Base-by-base conservation (phyloP, 2,888 invertebrate genomes). In the Drosophila parthenogenetica region DNA sequence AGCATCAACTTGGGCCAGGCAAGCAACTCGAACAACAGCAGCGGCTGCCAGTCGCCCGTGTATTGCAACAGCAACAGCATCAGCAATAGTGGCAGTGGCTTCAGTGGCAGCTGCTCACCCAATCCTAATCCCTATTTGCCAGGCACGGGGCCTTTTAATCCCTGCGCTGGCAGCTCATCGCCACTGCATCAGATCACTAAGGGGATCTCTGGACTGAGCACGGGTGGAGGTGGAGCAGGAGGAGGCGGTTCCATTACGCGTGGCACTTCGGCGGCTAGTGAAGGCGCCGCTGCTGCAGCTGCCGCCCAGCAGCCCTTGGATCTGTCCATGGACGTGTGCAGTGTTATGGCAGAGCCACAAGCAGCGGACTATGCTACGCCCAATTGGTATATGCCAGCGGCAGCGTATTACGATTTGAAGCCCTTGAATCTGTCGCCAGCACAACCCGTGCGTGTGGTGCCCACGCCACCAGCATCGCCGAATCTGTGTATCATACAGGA, bases 401-500 rank as follows among this genome's bases (percentile, higher is more conserved):
- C 90, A 2, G 75, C 90, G 0, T 92, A 90, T 51, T 92, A 91
- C 50, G 92, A 92, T 61, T 63, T 92, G 29, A 92, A 92, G 72
- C 92, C 92, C 0, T 51, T 92, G 17, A 92, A 92, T 81, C 77
- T 92, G 48, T 92, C 92, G 53, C 92, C 92, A 11, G 91, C 91
- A 2, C 92, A 92, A 72, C 91, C 91, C 2, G 88, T 91, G n/a
- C 88, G 92, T 1, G 90, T 92, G 14, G 92, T 92, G 39, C 90
- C 92, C 32, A 92, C 92, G 46, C 92, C 92, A 2, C 92, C 92
- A 0, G 90, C 92, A 7, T 92, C 92, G 29, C 92, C 92, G 40
- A 92, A 92, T 85, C 80, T 97, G 62, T 96, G 96, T 87, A 96
- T 96, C 94, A 97, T 96, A 50, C 96, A 95, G 90, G 95, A 95